Evolutionary conservation across 2,797 vertebrate species (phyloP).

Genomic region (Tiaroga cobitis): DNA sequence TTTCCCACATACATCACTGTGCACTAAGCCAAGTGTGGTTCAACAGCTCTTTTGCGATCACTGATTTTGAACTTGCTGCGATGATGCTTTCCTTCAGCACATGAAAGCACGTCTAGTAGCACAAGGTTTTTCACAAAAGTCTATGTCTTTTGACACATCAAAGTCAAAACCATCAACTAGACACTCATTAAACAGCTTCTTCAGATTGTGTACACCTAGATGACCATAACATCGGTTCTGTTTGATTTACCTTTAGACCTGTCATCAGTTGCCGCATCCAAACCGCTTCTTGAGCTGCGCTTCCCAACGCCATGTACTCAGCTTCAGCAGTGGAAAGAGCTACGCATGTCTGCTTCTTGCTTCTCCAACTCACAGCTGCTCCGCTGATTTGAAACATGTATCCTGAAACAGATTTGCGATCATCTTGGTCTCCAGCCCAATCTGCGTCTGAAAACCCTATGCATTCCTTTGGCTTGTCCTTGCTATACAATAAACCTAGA

Average conservation of each 20-base stretch:
- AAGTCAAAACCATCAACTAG: too few relatives aligned
- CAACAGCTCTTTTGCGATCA: too few relatives aligned
- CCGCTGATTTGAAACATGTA: slow-evolving; percentile 9
- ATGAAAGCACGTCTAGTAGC: too few relatives aligned
- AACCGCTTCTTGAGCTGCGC: not conserved
- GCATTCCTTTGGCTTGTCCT: slow-evolving; percentile 10
- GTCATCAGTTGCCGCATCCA: not conserved
- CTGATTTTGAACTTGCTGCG: too few relatives aligned
- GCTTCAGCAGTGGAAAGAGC: not conserved
- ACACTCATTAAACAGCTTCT: too few relatives aligned
- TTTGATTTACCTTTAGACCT: not conserved
- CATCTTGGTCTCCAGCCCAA: slow-evolving; percentile 20
- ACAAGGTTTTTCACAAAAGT: too few relatives aligned
- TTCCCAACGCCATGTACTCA: not conserved
- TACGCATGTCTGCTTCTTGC: not conserved
- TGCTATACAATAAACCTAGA: not conserved
- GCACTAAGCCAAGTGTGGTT: too few relatives aligned
- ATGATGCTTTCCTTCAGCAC: too few relatives aligned
- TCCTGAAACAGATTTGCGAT: not conserved
- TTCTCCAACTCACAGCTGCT: not conserved
- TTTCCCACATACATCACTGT: too few relatives aligned
- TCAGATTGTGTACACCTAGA: too few relatives aligned
- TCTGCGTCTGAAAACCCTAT: not conserved
- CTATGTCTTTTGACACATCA: too few relatives aligned
- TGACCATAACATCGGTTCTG: not conserved